Percentiles rank a stretch among this genome's conserved stretches.
phyloP scores from a whole-genome alignment of 1,140 invertebrate species.

The Fragariocoptes setiger region DNA sequence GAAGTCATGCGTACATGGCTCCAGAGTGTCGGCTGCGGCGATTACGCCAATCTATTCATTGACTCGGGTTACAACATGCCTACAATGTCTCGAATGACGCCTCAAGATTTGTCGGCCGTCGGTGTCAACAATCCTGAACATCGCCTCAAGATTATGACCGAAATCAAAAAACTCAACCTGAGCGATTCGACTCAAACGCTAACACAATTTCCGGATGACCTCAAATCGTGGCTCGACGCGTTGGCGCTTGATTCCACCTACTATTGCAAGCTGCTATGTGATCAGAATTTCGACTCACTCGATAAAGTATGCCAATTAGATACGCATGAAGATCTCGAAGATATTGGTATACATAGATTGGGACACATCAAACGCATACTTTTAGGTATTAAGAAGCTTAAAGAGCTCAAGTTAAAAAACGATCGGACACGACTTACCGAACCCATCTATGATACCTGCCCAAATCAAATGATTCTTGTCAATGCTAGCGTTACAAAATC shows the following conservation, averaged over 20 bases:
- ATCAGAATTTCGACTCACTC: conserved; percentile 69
- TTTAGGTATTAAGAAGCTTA: background rate
- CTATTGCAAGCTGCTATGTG: conserved; percentile 41
- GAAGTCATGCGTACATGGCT: conserved; percentile 80
- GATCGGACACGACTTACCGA: background rate
- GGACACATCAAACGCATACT: conserved; percentile 10
- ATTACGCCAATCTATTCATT: conserved; percentile 71
- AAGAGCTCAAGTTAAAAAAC: background rate
- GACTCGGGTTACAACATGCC: conserved; percentile 84
- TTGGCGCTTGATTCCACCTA: conserved; percentile 61
- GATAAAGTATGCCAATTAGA: conserved; percentile 46
- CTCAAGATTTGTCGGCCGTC: conserved; percentile 35
- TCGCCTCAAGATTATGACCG: conserved; percentile 67
- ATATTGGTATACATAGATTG: conserved; percentile 51
- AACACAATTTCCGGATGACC: conserved; percentile 28
- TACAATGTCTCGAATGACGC: conserved; percentile 85
- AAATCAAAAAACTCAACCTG: conserved; percentile 73
- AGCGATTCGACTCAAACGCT: conserved; percentile 48
- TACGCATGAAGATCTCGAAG: conserved; percentile 96
- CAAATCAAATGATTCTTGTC: background rate
- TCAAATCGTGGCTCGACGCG: conserved; percentile 68
- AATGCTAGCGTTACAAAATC: too few species aligned
- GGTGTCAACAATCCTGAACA: conserved; percentile 89
- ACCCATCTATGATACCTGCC: background rate
- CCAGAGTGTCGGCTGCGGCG: conserved; percentile 67